A percentile compares a stretch with the other conserved stretches of the same genome.
phyloP scores from a whole-genome alignment of 2,888 invertebrate genomes.

The Cantharis lateralis region DNA sequence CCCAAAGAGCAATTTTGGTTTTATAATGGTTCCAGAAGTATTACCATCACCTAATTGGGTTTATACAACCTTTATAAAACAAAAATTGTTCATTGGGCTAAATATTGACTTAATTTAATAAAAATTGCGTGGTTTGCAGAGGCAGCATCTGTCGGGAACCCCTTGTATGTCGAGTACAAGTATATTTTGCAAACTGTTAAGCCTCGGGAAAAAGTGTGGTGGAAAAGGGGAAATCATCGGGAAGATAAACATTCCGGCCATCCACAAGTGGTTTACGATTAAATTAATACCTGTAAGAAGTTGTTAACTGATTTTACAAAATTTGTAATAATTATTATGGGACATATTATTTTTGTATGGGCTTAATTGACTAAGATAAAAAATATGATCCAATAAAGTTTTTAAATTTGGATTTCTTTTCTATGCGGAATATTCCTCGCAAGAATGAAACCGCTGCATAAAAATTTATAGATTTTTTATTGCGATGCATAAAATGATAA shows the following conservation, averaged over 20 bases:
- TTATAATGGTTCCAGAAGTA: too few relatives aligned
- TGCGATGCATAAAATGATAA: too few relatives aligned
- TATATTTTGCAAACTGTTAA: conserved; percentile 41
- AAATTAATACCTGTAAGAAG: not conserved
- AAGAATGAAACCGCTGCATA: not conserved
- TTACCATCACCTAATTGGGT: too few relatives aligned
- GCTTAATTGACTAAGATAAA: too few relatives aligned
- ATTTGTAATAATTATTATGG: not conserved
- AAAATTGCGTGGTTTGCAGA: not conserved
- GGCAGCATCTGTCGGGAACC: not conserved
- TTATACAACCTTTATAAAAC: too few relatives aligned
- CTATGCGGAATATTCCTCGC: not conserved
- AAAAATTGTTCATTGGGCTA: too few relatives aligned
- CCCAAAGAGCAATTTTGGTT: too few relatives aligned
- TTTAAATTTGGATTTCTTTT: not conserved
- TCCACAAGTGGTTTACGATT: not conserved
- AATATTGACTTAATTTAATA: too few relatives aligned
- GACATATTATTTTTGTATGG: not conserved
- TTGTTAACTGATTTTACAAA: not conserved
- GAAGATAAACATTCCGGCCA: not conserved
- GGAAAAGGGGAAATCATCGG: conserved; percentile 48
- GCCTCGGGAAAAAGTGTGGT: conserved; percentile 44
- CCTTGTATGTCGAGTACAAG: conserved; percentile 46
- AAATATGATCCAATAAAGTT: not conserved
- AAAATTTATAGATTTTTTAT: too few relatives aligned